Base-by-base conservation (phyloP, 2,113 vertebrate genomes). In the Patagioenas fasciata region DNA sequence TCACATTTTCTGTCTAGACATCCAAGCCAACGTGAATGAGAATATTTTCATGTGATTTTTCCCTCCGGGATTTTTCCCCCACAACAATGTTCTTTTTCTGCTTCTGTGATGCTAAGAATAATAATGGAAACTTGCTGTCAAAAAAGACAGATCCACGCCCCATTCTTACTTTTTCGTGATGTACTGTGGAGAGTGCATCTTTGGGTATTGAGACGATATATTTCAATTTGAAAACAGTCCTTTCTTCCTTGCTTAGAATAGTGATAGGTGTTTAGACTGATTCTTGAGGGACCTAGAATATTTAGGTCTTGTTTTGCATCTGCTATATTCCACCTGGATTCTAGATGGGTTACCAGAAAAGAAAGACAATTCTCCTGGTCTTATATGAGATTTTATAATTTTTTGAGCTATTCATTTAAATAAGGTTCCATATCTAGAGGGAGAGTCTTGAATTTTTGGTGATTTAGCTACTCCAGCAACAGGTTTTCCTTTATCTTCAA, bases 1-100 rank as follows among this genome's bases (percentile, higher is more conserved):
- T 85, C 89, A 56, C 29, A 10, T 91, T 88, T 90, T 93, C 74
- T 91, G 91, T 94, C 91, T 96, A 95, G 95, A 96, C 81, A 48
- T 70, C 62, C 70, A 84, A 94, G 74, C 40, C 70, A 74, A 89
- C 31, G 21, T 69, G 62, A 85, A 85, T 67, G 36, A 36, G 58
- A 95, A 69, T 57, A 89, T 66, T 85, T 94, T 85, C 1, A n/a
- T 79, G 73, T 58, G 38, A 44, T 71, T 71, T 93, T 92, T 88
- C n/a, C 34, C 48, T 79, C 48, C 62, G 29, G 44, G 13, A 24
- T 23, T 54, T 51, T 54, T 42, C 53, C 3, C 34, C 13, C 5
- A 4, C n/a, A 81, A 7, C 18, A 58, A 26, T 72, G 9, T 11
- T 89, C 32, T 65, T 95, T 86, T 91, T 58, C 53, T 91, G 26